These are phyloP conservation scores for Drosophila neocordata DNA, from an alignment of 1,140 invertebrate species.

Conservation along the genomic window DNA sequence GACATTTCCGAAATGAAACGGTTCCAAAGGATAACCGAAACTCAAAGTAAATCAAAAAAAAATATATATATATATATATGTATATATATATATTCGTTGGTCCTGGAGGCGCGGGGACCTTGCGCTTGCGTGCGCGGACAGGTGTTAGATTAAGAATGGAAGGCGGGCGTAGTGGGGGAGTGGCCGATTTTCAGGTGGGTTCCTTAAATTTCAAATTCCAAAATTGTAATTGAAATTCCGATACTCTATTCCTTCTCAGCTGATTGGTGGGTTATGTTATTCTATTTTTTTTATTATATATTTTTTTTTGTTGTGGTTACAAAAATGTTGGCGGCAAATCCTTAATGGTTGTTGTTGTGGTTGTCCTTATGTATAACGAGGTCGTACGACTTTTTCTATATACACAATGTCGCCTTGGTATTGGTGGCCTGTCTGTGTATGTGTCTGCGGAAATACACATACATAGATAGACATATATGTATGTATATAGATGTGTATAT, in stretches of 20 bases:
- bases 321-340: slow-evolving; percentile 35
- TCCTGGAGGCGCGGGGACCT: slow-evolving; percentile 26
- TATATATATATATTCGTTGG: slow-evolving; percentile 1
- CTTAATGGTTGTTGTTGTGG: background rate
- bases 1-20: slow-evolving; percentile 26
- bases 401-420: slow-evolving; percentile 27
- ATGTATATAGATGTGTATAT: slow-evolving; percentile 12
- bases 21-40: background rate
- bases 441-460: slow-evolving; percentile 1
- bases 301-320: background rate
- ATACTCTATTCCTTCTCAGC: slow-evolving; percentile 21
- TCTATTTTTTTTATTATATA: background rate
- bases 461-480: slow-evolving; percentile 6
- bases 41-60: slow-evolving; percentile 36
- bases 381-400: slow-evolving; percentile 32
- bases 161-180: slow-evolving; percentile 10
- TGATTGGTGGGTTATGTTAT: slow-evolving; percentile 38
- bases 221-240: slow-evolving; percentile 14
- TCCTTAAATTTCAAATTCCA: slow-evolving; percentile 23
- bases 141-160: slow-evolving; percentile 19
- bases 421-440: slow-evolving; percentile 12
- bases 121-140: slow-evolving; percentile 49
- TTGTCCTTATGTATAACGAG: slow-evolving; percentile 23
- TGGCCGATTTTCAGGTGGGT: slow-evolving; percentile 51
- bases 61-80: background rate